Base-by-base conservation (phyloP, 2,888 invertebrate species). In the Drosophila maculinotata region DNA sequence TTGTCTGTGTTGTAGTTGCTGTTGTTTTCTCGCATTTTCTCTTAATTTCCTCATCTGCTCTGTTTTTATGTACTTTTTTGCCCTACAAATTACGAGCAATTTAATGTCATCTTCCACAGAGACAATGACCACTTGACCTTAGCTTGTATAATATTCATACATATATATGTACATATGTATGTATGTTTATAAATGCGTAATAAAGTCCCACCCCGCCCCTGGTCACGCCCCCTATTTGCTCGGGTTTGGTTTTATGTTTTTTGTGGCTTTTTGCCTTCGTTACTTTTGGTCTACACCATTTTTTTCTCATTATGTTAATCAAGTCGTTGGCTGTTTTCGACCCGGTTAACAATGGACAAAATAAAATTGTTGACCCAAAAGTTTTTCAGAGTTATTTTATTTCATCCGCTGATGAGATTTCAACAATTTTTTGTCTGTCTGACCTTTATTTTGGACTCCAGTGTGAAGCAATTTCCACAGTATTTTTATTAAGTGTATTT, bases 101-200 rank as follows among this genome's bases (percentile, higher is more conserved):
- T 72, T 68, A 69, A 69, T 66, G 67, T 49, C 70, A 65, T 56
- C 65, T 66, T 57, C 45, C 65, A 39, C 44, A 58, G 47, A 69
- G 63, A 77, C 80, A 77, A 77, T 72, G 66, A 66, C 72, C 78
- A 78, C 75, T 78, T 78, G 75, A 70, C 72, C 80, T 79, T 72
- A 64, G 66, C 5, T 65, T 59, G 38, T 59, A 17, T 52, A 65
- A 2, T 10, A 36, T 30, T n/a, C n/a, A 7, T 9, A 2, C 12
- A 52, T 28, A 31, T 25, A 3, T 33, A 9, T 41, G 9, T 26
- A 1, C 12, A 9, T 42, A 9, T 26, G 26, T 26, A 12, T 25
- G 8, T 25, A 7, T 2, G 7, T 12, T 7, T 23, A 25, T 41
- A 25, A 47, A 38, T 72, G 44, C 51, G 41, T 62, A 58, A 62